These are phyloP conservation scores for Oopsacas minuta DNA, from an alignment of 37 sponge, comb jelly and placozoan genomes.

Conservation along the genomic window DNA sequence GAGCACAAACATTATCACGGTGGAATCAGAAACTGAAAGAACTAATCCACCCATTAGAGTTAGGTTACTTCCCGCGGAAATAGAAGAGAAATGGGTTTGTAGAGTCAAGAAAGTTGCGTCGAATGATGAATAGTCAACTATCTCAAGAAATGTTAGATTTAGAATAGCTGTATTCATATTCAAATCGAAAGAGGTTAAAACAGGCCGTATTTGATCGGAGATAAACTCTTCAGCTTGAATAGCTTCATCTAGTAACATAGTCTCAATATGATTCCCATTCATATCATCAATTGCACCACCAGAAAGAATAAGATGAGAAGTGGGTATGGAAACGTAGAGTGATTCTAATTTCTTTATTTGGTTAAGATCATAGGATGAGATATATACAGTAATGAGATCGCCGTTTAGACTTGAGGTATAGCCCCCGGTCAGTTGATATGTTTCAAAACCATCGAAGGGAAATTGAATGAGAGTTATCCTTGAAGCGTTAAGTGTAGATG, in stretches of 20 bases:
- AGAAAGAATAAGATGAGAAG: slow-evolving; percentile 34
- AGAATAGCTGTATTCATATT: slow-evolving; percentile 49
- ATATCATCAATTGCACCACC: slow-evolving; percentile 51
- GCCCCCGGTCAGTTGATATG: slow-evolving; percentile 47
- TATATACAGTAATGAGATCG: slow-evolving; percentile 20
- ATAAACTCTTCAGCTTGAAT: slow-evolving; percentile 23
- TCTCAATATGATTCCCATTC: slow-evolving; percentile 36
- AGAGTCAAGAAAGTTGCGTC: slow-evolving; percentile 37
- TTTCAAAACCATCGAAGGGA: neutral
- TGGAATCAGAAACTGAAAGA: slow-evolving; percentile 23
- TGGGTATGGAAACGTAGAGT: slow-evolving; percentile 27
- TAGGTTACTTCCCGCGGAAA: slow-evolving; percentile 20
- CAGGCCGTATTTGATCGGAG: slow-evolving; percentile 48
- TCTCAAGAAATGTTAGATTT: slow-evolving; percentile 64
- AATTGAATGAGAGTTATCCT: slow-evolving; percentile 26
- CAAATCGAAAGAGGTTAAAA: slow-evolving; percentile 47
- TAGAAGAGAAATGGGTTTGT: slow-evolving; percentile 28
- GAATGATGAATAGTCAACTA: slow-evolving; percentile 50
- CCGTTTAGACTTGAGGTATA: slow-evolving; percentile 48
- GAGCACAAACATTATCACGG: slow-evolving; percentile 25
- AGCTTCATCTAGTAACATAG: slow-evolving; percentile 21
- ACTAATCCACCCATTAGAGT: slow-evolving; percentile 36
- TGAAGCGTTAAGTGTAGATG: slow-evolving; percentile 26
- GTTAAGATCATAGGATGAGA: slow-evolving; percentile 51
- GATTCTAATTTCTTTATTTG: slow-evolving; percentile 57